Evolutionary conservation across 1,140 invertebrate genomes (phyloP), one percentile per base, ranked within the genome.

Genomic region (Trichomalopsis sarcophagae): DNA sequence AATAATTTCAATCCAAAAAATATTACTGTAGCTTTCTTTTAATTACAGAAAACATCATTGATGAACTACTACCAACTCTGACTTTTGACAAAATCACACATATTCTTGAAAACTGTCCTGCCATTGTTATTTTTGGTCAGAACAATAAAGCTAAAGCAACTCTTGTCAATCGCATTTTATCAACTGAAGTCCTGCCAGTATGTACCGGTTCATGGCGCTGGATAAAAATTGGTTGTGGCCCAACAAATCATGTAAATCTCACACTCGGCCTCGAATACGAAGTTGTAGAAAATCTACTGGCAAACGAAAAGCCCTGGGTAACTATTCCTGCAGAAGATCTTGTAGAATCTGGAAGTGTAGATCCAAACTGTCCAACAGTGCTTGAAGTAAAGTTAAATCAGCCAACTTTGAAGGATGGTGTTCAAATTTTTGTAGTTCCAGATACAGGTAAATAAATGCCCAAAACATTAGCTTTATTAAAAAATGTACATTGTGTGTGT

Each of bases 341-440:
- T 36, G 91, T 94, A 74, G 93, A 96, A 75, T 94, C 94, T 47
- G 94, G 94, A 23, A 93, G 90, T 47, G 94, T 95, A 87, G 93
- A 92, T 83, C 89, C 93, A 11, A 95, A 96, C 88, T 94, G 95
- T 79, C 95, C 95, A 71, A 96, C 96, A 2, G 94, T 96, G 13
- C 90, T 97, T 21, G 97, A 98, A 93, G 95, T 97, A 2, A 95
- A 96, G 87, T 91, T 97, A 4, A 95, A 96, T 89, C 95, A 96
- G 88, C 92, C 94, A 2, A 91, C 97, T 84, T 91, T 98, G 30
- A 95, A 95, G 89, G 96, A 97, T 89, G 96, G 96, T 88, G 94
- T 96, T 0, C 94, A 95, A 87, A 95, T 97, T 86, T 94, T 97
- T 79, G 92, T 97, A 6, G 95, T 96, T 1, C 96, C 97, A 21